Evolutionary conservation across 2,797 vertebrate species (phyloP).

Genomic region (Pseudocheirus occidentalis): DNA sequence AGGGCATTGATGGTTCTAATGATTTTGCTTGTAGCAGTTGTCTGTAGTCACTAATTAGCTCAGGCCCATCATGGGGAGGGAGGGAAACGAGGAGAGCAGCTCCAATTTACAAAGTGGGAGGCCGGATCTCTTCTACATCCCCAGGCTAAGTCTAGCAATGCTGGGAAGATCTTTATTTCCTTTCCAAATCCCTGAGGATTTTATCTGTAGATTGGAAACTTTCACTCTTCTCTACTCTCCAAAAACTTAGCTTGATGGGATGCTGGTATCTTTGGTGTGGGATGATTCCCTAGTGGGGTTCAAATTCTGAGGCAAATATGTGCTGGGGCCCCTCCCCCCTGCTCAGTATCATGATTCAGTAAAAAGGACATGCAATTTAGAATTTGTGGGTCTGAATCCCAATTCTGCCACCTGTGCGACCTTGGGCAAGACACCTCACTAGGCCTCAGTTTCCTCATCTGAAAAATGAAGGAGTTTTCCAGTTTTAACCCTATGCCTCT

Average conservation of each 20-base stretch:
- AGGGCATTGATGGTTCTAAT: conserved; percentile 69
- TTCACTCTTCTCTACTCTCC: neutral
- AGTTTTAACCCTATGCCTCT: neutral
- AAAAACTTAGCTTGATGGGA: neutral
- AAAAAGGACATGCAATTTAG: neutral
- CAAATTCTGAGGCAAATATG: neutral
- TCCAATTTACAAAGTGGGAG: conserved; percentile 41
- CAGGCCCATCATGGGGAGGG: neutral
- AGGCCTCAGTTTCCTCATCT: neutral
- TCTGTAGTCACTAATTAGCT: conserved; percentile 60
- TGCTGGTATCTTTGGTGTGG: neutral
- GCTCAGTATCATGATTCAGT: neutral
- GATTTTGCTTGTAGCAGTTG: conserved; percentile 35
- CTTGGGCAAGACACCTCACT: neutral
- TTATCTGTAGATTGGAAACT: neutral
- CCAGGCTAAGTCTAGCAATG: neutral
- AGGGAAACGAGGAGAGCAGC: neutral
- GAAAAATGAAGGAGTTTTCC: neutral
- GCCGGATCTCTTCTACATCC: neutral
- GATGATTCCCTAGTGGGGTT: neutral
- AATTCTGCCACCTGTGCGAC: neutral
- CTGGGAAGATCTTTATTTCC: conserved; percentile 20
- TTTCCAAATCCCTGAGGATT: neutral
- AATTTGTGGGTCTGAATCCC: neutral
- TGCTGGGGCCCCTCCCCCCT: neutral